phyloP scores from a whole-genome alignment of 1,140 invertebrate genomes.

The Neodiprion fabricii region DNA sequence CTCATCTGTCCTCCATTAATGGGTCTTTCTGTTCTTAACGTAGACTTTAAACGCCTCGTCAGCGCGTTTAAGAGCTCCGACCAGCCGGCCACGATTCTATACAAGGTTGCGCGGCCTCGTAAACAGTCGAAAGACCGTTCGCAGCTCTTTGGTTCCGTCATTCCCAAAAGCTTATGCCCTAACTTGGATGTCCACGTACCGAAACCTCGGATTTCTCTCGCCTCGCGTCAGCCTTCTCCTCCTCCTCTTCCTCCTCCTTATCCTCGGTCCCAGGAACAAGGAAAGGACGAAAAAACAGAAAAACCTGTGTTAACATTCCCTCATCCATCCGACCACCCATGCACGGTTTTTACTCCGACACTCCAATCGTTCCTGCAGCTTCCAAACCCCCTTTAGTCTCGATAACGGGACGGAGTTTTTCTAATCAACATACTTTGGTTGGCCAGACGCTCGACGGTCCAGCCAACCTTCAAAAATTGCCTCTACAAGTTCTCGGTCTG shows the following conservation, averaged over 20 bases:
- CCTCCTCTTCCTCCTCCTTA: too few relatives aligned
- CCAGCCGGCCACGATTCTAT: not conserved
- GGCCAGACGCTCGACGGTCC: too few relatives aligned
- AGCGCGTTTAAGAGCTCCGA: not conserved
- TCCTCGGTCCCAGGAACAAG: too few relatives aligned
- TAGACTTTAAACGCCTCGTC: constrained; percentile 11
- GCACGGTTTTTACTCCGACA: too few relatives aligned
- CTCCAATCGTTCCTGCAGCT: too few relatives aligned
- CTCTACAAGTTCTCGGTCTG: too few relatives aligned
- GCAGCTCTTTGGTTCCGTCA: not conserved
- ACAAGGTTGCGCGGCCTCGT: not conserved
- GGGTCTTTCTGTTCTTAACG: constrained; percentile 9
- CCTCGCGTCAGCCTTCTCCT: not conserved
- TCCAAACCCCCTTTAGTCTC: too few relatives aligned
- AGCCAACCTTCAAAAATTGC: too few relatives aligned
- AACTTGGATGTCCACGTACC: not conserved
- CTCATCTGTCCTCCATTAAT: constrained; percentile 15
- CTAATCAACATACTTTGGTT: too few relatives aligned
- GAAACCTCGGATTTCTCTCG: not conserved
- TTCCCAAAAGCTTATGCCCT: not conserved
- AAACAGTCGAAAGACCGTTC: not conserved
- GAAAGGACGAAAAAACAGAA: not conserved
- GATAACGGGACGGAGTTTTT: too few relatives aligned
- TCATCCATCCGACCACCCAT: not conserved
- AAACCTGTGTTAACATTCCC: not conserved